Evolutionary conservation across 2,888 invertebrate species (phyloP), one percentile per base, ranked within the genome.

Genomic region (Lithophane ornitopus): DNA sequence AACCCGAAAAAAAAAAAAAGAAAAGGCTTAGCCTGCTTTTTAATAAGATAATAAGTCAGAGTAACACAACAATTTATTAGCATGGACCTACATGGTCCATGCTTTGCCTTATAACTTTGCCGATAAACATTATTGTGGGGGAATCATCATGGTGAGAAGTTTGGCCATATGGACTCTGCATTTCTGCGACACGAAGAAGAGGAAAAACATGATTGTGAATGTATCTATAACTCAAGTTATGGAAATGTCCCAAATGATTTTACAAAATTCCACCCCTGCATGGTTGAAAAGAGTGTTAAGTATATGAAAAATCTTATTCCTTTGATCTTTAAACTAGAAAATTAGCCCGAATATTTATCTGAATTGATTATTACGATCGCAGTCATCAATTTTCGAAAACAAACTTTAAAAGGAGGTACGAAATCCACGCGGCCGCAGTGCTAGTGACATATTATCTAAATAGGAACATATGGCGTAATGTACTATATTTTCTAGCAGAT

Each of bases 401-500:
- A 3, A 11, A 8, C n/a, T 11, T n/a, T 54, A 54, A 6, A 49
- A 49, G 4, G 54, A 12, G 12, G 56, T 26, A 26, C 26, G 14
- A 56, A 26, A 56, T 56, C 6, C 14, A 26, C 26, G 14, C 14
- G 14, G 56, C 14, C 14, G 14, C 14, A 56, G n/a, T 54, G 22
- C 22, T 34, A 61, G 3, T 11, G 22, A 12, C 59, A 19, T 22
- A 22, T 22, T 22, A 22, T 22, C 61, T 28, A 28, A 22, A 22
- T 66, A 28, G 8, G 28, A 49, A 66, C 28, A 22, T 26, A n/a
- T 19, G 22, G 2, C 22, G 11, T 66, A 52, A 58, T 67, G 34
- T 74, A 26, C 0, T 28, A 66, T 65, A 26, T 19, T 62, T 44
- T 70, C 90, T 94, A 76, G 39, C 89, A 97, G 97, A 95, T 97